Base-by-base conservation (phyloP, 2,888 invertebrate species). In the Auanema freiburgensis region DNA sequence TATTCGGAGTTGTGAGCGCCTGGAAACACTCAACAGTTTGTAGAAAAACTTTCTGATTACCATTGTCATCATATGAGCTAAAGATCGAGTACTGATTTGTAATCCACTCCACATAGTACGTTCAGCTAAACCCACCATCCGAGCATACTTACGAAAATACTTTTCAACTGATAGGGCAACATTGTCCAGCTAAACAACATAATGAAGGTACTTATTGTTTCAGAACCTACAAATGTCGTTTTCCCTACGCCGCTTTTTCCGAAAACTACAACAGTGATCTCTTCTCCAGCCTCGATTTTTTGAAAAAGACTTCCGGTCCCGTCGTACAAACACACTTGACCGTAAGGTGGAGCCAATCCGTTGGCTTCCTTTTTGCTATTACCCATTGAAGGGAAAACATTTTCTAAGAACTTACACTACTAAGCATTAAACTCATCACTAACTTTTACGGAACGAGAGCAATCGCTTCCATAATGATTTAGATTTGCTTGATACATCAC, bases 51-150 rank as follows among this genome's bases (percentile, higher is more conserved):
- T 5, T 46, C 3, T 46, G 10, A 5, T 5, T 46, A 46, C 46
- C 46, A 46, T 46, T 46, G 46, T 46, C 46, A 46, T 46, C 46
- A 46, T 46, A 10, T 46, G 46, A 18, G 46, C 46, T 21, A 46
- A 10, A 18, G 46, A 21, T 46, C 16, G 16, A 18, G 46, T 46
- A 16, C 21, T 16, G 16, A 46, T 46, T 16, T 21, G 16, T 16
- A 46, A 16, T 46, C 46, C 46, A 46, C 46, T 46, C 46, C 46
- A 46, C 21, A 18, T 21, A 16, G 21, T 21, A 16, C 46, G 16
- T 10, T 46, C 46, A 46, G 16, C 10, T 21, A 21, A 46, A 46
- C 46, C 16, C 3, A 46, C 46, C 46, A 46, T 46, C 10, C 46
- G 46, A 5, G 46, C 16, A 21, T 21, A 6, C 10, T 21, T 21